Conservation (phyloP, 2,888 invertebrate species). For the Dromius quadrimaculatus region DNA sequence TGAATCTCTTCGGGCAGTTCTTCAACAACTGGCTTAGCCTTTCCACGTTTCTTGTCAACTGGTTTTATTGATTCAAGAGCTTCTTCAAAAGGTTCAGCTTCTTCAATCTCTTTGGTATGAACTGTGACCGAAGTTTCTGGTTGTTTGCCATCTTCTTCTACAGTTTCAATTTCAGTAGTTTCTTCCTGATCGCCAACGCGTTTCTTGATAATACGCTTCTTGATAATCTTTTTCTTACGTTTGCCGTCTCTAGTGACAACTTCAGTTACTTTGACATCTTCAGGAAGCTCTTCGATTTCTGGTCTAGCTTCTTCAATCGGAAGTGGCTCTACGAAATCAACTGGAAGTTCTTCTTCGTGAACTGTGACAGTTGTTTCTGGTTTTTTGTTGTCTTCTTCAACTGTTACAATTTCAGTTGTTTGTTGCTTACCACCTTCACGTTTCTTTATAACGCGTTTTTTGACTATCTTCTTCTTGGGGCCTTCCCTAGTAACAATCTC, state of each 20-base stretch:
- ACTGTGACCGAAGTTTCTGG: slow-evolving; percentile 63
- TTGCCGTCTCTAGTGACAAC: slow-evolving; percentile 56
- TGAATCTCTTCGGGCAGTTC: slow-evolving; percentile 56
- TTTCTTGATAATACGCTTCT: slow-evolving; percentile 60
- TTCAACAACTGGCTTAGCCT: slow-evolving; percentile 54
- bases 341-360: slow-evolving; percentile 61
- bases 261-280: slow-evolving; percentile 58
- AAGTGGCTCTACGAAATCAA: slow-evolving; percentile 54
- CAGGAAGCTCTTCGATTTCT: slow-evolving; percentile 61
- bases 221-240: slow-evolving; percentile 53
- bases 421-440: slow-evolving; percentile 62
- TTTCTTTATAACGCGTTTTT: slow-evolving; percentile 60
- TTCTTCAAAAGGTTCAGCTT: slow-evolving; percentile 54
- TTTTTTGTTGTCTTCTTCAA: slow-evolving; percentile 63
- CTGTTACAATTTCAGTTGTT: slow-evolving; percentile 64
- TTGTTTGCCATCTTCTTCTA: slow-evolving; percentile 66
- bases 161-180: slow-evolving; percentile 66
- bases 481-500: slow-evolving; percentile 60
- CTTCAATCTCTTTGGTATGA: too few relatives aligned
- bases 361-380: slow-evolving; percentile 65
- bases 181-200: slow-evolving; percentile 61
- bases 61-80: slow-evolving; percentile 56
- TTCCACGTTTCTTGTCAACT: too few relatives aligned
- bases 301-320: slow-evolving; percentile 49
- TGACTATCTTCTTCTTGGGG: slow-evolving; percentile 57